phyloP scores from a whole-genome alignment of 2,113 vertebrate genomes.

The Tragelaphus imberbis region DNA sequence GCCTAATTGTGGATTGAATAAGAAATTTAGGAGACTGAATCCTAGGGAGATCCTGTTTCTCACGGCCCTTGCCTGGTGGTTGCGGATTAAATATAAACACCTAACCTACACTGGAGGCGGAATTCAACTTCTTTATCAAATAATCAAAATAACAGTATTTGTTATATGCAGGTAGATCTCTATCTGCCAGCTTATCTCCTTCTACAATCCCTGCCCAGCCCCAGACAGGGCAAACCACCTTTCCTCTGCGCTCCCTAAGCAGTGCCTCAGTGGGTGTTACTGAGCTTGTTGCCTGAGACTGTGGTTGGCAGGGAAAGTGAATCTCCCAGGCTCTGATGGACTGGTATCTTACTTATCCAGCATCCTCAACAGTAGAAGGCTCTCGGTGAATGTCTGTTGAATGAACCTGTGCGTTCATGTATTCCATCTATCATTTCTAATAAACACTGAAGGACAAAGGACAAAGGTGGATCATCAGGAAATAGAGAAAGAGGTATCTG shows the following conservation, averaged over 20 bases:
- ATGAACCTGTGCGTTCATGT: not conserved
- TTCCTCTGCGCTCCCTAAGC: not conserved
- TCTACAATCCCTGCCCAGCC: not conserved
- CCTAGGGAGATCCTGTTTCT: not conserved
- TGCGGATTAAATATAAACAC: not conserved
- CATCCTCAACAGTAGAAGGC: not conserved
- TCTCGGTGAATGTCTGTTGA: not conserved
- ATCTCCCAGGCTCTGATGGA: not conserved
- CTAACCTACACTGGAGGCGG: not conserved
- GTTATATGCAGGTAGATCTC: not conserved
- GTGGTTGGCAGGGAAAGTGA: not conserved
- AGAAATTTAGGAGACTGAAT: not conserved
- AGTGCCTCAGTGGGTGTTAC: too few species aligned
- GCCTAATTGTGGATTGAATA: accelerated
- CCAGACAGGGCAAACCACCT: not conserved
- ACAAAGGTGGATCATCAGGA: not conserved
- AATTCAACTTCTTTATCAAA: conserved; percentile 26
- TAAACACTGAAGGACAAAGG: not conserved
- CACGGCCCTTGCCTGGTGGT: not conserved
- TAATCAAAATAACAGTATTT: not conserved
- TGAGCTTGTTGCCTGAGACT: not conserved
- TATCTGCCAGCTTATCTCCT: not conserved
- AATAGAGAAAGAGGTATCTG: not conserved
- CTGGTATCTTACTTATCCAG: not conserved
- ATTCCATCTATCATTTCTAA: not conserved